Conservation (phyloP, 1,140 invertebrate genomes). For the Chironomus tepperi region DNA sequence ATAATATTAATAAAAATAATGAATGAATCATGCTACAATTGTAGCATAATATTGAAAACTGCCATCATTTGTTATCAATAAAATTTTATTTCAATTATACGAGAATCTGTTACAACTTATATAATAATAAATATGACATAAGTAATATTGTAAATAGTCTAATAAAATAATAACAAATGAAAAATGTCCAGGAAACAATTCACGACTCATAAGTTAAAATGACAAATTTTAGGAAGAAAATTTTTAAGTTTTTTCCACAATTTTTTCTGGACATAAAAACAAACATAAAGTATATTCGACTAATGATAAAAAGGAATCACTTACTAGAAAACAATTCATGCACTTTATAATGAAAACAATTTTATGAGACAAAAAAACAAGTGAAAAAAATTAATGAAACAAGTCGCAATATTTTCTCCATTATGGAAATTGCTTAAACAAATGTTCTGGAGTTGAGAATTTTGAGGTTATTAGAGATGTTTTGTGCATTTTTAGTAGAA, state of each 20-base stretch:
- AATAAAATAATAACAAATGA: neutral
- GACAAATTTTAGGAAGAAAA: neutral
- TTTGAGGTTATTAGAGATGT: too few species aligned
- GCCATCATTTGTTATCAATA: constrained; percentile 8
- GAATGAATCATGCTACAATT: too few species aligned
- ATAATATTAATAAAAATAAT: too few species aligned
- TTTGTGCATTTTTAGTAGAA: too few species aligned
- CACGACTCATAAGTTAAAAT: neutral
- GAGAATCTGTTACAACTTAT: neutral
- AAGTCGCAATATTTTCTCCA: neutral
- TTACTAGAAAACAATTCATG: neutral
- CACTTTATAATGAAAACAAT: neutral
- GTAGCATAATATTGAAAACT: neutral
- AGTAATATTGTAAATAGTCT: constrained; percentile 15
- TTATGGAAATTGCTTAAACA: neutral
- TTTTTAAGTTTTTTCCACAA: neutral
- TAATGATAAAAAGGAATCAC: neutral
- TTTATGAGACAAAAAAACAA: neutral
- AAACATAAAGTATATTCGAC: neutral
- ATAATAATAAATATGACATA: neutral
- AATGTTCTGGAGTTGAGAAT: neutral
- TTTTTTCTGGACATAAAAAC: neutral
- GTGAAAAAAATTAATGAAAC: neutral
- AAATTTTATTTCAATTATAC: constrained; percentile 3
- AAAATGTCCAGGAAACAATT: neutral